A percentile compares a stretch with the other conserved stretches of the same genome.
phyloP scores from a whole-genome alignment of 92 coral and sea anemone species.

The Zoanthus sansibaricus region DNA sequence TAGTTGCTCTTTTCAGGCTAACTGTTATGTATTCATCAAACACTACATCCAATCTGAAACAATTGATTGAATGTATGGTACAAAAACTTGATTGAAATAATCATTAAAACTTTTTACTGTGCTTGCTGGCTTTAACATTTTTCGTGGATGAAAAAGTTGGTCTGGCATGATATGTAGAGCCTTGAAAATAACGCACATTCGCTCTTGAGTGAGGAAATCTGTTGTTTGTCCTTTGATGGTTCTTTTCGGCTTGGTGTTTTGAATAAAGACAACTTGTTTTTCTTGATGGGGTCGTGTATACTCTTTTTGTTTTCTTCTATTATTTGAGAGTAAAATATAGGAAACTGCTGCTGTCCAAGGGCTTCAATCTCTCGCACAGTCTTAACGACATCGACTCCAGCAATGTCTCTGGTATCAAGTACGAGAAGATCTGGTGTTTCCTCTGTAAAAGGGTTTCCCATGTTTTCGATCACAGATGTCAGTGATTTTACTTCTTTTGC shows the following conservation, averaged over 20 bases:
- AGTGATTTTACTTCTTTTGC: conserved; percentile 34
- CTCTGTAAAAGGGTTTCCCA: conserved; percentile 62
- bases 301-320: conserved; percentile 28
- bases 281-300: conserved; percentile 56
- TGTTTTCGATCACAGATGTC: conserved; percentile 30
- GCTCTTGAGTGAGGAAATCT: conserved; percentile 57
- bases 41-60: conserved; percentile 49
- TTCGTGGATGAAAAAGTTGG: conserved; percentile 11
- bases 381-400: conserved; percentile 25
- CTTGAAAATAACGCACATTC: conserved; percentile 62
- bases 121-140: conserved; percentile 56
- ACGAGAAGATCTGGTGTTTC: conserved; percentile 54
- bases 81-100: conserved; percentile 52
- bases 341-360: conserved; percentile 43
- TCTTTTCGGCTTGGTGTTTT: conserved; percentile 37
- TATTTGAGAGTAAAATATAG: conserved; percentile 39
- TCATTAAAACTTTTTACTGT: conserved; percentile 58
- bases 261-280: conserved; percentile 59
- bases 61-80: conserved; percentile 56
- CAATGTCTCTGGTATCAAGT: conserved; percentile 64
- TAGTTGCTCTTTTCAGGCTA: conserved; percentile 57
- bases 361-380: conserved; percentile 54
- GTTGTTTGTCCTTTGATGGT: conserved; percentile 63
- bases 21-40: conserved; percentile 50
- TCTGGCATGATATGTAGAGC: conserved; percentile 46